Evolutionary conservation across 2,888 invertebrate species (phyloP).

Genomic region (Branchellion lobata): DNA sequence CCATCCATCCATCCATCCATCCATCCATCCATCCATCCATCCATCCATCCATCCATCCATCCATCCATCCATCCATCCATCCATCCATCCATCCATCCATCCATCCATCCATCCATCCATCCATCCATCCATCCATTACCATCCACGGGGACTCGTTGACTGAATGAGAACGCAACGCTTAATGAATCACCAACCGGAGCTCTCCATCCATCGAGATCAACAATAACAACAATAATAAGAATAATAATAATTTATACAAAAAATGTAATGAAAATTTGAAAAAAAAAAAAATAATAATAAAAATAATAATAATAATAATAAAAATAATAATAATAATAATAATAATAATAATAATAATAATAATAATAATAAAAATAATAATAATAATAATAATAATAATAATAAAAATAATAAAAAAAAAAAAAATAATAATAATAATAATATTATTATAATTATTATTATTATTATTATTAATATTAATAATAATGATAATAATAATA

Average conservation of each 20-base stretch:
- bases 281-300: background rate
- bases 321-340: background rate
- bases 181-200: no score
- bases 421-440: background rate
- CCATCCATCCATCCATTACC: background rate
- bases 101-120: background rate
- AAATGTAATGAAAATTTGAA: no score
- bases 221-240: no score
- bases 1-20: slow-evolving; percentile 17
- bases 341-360: background rate
- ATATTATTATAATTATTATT: background rate
- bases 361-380: background rate
- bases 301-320: background rate
- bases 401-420: background rate
- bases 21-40: slow-evolving; percentile 20
- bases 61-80: background rate
- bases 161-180: no score
- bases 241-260: no score
- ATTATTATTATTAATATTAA: background rate
- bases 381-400: background rate
- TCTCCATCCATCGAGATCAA: no score
- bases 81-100: background rate
- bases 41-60: slow-evolving; percentile 10
- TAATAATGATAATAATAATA: slow-evolving; percentile 19
- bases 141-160: no score